These are phyloP conservation scores for Acanthisitta chloris DNA, from an alignment of 2,113 vertebrate genomes.

Conservation along the genomic window DNA sequence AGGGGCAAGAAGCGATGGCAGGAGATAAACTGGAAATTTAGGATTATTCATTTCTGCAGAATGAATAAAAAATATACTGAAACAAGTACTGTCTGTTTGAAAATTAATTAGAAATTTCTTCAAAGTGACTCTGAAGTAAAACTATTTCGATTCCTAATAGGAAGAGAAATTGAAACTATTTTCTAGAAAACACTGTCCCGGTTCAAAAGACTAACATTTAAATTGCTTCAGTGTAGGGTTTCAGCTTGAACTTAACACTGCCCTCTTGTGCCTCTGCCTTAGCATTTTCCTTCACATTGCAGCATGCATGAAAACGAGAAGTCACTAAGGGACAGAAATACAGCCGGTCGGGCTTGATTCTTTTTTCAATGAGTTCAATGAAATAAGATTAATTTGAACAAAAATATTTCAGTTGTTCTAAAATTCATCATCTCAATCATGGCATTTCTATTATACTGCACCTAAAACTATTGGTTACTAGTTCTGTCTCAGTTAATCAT, in stretches of 20 bases:
- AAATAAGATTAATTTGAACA: not conserved
- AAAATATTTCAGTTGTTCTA: not conserved
- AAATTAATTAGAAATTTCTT: slow-evolving; percentile 45
- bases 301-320: not conserved
- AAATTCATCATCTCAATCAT: not conserved
- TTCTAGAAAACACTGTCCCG: not conserved
- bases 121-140: slow-evolving; percentile 19
- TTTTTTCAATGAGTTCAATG: not conserved
- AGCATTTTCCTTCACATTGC: not conserved
- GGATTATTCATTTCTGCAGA: not conserved
- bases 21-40: slow-evolving; percentile 25
- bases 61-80: not conserved
- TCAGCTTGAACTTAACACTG: slow-evolving; percentile 58
- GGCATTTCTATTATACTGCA: not conserved
- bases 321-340: not conserved
- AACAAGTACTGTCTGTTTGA: not conserved
- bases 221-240: not conserved
- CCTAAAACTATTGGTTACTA: not conserved
- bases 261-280: slow-evolving; percentile 51
- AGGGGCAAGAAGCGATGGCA: not conserved
- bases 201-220: not conserved
- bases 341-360: not conserved
- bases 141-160: not conserved
- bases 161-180: not conserved
- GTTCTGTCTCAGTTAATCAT: not conserved